Percentiles rank a stretch among this genome's conserved stretches.
Evolutionary conservation across 2,113 vertebrate genomes (phyloP).

Genomic region (Neopipo cinnamomea): DNA sequence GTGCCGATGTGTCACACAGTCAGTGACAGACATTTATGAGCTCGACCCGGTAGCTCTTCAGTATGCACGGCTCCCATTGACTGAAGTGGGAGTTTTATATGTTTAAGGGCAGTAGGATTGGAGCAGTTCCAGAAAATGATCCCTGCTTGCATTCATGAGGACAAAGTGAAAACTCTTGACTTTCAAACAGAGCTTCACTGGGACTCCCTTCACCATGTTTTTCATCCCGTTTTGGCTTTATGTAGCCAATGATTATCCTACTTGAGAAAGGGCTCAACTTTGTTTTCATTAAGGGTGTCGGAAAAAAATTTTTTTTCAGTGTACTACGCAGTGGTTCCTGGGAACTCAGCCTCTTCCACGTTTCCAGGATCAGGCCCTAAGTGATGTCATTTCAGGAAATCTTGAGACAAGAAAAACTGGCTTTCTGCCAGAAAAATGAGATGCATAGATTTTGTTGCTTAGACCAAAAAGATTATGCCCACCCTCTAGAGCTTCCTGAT

Average conservation of each 20-base stretch:
- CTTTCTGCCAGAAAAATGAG: constrained; percentile 1
- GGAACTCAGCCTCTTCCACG: background rate
- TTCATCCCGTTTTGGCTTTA: background rate
- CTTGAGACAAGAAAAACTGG: background rate
- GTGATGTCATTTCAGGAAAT: background rate
- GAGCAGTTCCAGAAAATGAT: constrained; percentile 5
- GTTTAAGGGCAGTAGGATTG: background rate
- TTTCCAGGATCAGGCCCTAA: background rate
- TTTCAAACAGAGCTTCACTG: background rate
- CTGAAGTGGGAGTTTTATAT: background rate
- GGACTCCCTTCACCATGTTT: background rate
- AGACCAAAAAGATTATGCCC: background rate
- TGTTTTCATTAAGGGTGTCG: background rate
- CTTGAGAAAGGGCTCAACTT: background rate
- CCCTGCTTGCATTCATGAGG: background rate
- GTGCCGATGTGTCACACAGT: background rate
- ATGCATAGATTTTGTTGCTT: background rate
- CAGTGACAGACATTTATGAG: background rate
- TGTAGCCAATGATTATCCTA: background rate
- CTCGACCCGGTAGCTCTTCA: background rate
- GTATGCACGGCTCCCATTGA: background rate
- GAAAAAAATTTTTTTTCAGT: background rate
- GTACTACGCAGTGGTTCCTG: background rate
- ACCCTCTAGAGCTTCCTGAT: constrained; percentile 6
- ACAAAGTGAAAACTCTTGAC: background rate